Evolutionary conservation across 2,113 vertebrate genomes (phyloP).

Genomic region (Colius striatus): DNA sequence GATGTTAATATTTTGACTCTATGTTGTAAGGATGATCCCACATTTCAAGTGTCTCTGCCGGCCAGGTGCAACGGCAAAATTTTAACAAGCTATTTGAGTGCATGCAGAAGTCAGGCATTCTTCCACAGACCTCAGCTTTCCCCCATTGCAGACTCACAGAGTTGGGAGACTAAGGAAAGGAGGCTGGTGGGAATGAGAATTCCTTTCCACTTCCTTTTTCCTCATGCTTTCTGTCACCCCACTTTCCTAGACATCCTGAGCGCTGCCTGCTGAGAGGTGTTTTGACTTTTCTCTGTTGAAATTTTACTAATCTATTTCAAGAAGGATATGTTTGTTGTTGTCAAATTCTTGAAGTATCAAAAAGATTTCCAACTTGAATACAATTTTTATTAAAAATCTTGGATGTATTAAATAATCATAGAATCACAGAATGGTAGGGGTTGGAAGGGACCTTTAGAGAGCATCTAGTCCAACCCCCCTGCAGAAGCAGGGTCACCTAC

Average conservation of each 20-base stretch:
- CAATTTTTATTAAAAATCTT: neutral
- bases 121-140: neutral
- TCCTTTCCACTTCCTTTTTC: neutral
- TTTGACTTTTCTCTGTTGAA: neutral
- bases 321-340: neutral
- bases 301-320: neutral
- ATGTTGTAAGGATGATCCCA: neutral
- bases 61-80: neutral
- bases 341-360: neutral
- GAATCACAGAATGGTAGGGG: too few relatives aligned
- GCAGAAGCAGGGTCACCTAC: too few relatives aligned
- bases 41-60: neutral
- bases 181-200: neutral
- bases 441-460: too few relatives aligned
- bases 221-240: neutral
- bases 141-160: neutral
- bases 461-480: too few relatives aligned
- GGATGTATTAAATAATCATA: neutral
- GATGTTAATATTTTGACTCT: neutral
- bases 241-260: neutral
- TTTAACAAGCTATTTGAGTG: neutral
- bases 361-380: neutral
- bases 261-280: neutral
- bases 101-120: neutral
- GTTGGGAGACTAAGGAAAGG: neutral